phyloP scores from a whole-genome alignment of 2,113 vertebrate genomes.

The Petrocephalus microphthalmus region DNA sequence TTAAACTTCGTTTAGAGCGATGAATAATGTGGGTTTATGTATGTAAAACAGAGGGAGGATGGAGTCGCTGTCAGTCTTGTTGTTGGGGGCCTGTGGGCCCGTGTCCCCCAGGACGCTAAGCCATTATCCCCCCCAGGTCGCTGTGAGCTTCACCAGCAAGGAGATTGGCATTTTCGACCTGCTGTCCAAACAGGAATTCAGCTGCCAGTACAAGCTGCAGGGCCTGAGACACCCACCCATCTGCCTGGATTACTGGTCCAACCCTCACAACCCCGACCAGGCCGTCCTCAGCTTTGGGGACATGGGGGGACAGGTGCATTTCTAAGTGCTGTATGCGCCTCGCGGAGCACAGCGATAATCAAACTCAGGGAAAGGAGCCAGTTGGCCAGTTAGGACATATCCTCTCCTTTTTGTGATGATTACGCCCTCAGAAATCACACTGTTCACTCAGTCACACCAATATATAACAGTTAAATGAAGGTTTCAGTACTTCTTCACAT shows the following conservation, averaged over 20 bases:
- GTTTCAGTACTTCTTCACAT: not conserved
- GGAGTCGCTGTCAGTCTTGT: not conserved
- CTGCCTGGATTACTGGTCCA: slow-evolving; percentile 66
- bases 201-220: slow-evolving; percentile 64
- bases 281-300: slow-evolving; percentile 68
- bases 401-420: not conserved
- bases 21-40: not conserved
- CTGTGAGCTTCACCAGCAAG: slow-evolving; percentile 70
- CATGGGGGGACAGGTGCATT: slow-evolving; percentile 66
- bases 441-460: not conserved
- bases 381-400: not conserved
- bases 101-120: not conserved
- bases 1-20: not conserved
- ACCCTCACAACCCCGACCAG: slow-evolving; percentile 55
- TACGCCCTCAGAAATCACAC: not conserved
- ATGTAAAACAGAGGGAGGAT: not conserved
- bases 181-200: slow-evolving; percentile 61
- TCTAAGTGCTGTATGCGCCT: not conserved
- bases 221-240: slow-evolving; percentile 61
- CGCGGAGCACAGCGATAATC: not conserved
- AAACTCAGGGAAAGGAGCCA: not conserved
- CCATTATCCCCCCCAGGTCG: slow-evolving; percentile 49
- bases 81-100: not conserved
- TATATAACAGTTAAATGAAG: not conserved
- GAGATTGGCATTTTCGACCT: slow-evolving; percentile 75